phyloP scores from a whole-genome alignment of 2,797 vertebrate species.

The Nothura maculosa region DNA sequence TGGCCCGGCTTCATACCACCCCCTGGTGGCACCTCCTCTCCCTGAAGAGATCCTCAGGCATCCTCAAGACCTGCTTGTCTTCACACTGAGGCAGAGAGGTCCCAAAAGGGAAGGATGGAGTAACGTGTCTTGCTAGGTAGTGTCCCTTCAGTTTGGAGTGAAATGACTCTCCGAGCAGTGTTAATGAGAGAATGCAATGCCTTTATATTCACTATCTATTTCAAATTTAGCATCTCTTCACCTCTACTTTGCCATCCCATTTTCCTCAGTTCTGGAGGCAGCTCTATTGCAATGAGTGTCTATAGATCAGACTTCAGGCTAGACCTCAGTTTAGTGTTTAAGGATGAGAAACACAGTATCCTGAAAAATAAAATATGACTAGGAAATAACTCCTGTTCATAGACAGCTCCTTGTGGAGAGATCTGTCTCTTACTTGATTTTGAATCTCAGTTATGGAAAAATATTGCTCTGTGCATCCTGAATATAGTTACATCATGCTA shows the following conservation, averaged over 20 bases:
- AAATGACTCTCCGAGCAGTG: rapidly evolving
- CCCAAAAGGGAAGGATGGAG: background rate
- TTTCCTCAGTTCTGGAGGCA: background rate
- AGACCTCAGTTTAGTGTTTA: background rate
- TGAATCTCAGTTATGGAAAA: slow-evolving; percentile 21
- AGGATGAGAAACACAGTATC: background rate
- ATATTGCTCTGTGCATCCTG: background rate
- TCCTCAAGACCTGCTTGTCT: background rate
- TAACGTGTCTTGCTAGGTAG: rapidly evolving
- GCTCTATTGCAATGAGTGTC: background rate
- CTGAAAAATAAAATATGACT: background rate
- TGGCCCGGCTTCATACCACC: background rate
- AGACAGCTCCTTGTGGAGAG: background rate
- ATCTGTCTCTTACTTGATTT: background rate
- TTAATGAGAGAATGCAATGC: background rate
- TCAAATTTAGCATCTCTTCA: background rate
- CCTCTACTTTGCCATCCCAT: background rate
- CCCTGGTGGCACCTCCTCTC: background rate
- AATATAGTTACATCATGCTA: slow-evolving; percentile 10
- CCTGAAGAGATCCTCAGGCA: background rate
- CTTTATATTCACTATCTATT: background rate
- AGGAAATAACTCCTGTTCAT: background rate
- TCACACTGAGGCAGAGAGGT: background rate
- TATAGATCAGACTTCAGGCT: background rate
- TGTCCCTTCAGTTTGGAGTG: rapidly evolving